phyloP scores from a whole-genome alignment of 2,797 vertebrate species.

The Dallia pectoralis region DNA sequence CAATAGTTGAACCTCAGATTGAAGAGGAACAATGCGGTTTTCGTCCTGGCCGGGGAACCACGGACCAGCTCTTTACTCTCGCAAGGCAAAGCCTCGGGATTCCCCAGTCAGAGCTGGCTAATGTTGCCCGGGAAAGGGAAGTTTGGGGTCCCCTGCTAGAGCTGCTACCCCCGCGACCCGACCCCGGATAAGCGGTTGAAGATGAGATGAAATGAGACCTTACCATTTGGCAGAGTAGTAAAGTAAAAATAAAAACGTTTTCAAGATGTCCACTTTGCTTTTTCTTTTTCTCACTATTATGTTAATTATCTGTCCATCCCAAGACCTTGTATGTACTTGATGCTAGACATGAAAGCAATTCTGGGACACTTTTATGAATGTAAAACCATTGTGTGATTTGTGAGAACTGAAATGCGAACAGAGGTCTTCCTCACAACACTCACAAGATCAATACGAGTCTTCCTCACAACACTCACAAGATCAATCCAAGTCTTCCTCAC shows the following conservation, averaged over 20 bases:
- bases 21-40: no score
- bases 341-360: not conserved
- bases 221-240: not conserved
- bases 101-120: no score
- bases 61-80: no score
- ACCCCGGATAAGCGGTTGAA: no score
- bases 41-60: no score
- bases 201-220: no score
- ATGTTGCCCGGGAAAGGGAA: no score
- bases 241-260: not conserved
- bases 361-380: not conserved
- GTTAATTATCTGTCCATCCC: not conserved
- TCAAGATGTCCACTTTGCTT: not conserved
- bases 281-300: not conserved
- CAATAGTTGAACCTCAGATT: no score
- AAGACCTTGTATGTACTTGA: not conserved
- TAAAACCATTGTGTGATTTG: not conserved
- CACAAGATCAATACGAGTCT: not conserved
- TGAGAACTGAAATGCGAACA: not conserved
- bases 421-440: not conserved
- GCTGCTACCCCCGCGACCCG: no score
- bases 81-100: no score
- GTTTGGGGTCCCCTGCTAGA: no score
- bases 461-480: constrained; percentile 3
- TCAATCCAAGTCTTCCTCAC: constrained; percentile 10